Percentiles rank a stretch among this genome's conserved stretches.
These are phyloP conservation scores for Pogona vitticeps DNA, from an alignment of 2,113 vertebrate species.

Conservation along the genomic window DNA sequence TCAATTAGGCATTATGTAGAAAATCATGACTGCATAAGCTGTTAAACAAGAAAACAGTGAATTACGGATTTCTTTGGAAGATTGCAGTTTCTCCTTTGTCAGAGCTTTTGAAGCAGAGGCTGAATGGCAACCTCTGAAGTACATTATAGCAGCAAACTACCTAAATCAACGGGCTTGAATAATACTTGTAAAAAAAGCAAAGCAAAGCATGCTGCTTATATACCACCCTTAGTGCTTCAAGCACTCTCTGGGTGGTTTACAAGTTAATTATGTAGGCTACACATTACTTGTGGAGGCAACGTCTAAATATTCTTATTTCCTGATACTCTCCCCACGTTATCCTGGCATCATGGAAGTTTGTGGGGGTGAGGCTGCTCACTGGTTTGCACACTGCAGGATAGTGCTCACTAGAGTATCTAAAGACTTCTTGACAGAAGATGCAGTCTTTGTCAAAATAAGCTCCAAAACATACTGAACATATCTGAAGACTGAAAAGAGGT, in stretches of 20 bases:
- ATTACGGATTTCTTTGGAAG: neutral
- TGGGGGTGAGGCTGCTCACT: neutral
- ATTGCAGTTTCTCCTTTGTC: no score
- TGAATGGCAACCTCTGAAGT: neutral
- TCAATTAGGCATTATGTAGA: neutral
- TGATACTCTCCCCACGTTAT: neutral
- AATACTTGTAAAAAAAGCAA: no score
- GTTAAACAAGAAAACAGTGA: neutral
- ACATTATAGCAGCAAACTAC: neutral
- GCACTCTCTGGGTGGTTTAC: no score
- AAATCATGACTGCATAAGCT: neutral
- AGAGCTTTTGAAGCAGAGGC: neutral
- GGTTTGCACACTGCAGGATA: neutral
- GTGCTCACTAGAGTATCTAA: neutral
- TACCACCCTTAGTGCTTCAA: no score
- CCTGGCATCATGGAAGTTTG: neutral
- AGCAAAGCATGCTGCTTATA: no score
- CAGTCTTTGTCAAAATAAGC: neutral
- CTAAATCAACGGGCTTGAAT: neutral
- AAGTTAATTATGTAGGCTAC: no score
- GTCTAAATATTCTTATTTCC: neutral
- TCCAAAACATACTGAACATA: neutral
- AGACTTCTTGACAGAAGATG: neutral
- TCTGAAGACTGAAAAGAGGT: neutral
- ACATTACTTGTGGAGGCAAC: no score